Base-by-base conservation (phyloP, 2,888 invertebrate species). In the Drosophila niveifrons region DNA sequence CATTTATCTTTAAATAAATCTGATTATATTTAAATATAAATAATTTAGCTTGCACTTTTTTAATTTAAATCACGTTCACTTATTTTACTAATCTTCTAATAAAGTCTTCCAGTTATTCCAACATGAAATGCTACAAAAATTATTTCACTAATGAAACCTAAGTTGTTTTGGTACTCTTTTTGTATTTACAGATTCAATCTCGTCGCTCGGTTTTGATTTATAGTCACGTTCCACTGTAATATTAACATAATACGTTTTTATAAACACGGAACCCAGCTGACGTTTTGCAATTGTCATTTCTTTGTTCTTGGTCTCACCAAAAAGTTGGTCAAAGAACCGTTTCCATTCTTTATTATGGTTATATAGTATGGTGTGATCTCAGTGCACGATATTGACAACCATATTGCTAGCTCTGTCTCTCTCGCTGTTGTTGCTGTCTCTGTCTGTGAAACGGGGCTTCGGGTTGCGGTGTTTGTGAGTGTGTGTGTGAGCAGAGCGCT, bases 251-350 rank as follows among this genome's bases (percentile, higher is more conserved):
- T 13, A 15, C 2, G 44, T 44, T 44, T 44, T 17, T 11, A 52
- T 39, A 34, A 39, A n/a, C 23, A 8, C 23, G 36, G 39, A 8
- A 3, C n/a, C 52, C 44, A 41, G 34, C 36, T 36, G 39, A 48
- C 18, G 39, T 57, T 73, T 66, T 47, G 66, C 57, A 52, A 73
- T 51, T 43, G 50, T 52, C 44, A 62, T 58, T 48, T 66, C 47
- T 56, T 73, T 66, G 62, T 66, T 63, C 67, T 57, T 46, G 18
- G 17, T 28, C 51, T 4, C n/a, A 36, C 36, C 11, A 57, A 46
- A 78, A 78, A 67, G 53, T 79, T 79, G 70, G 64, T 62, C 75
- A 75, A 39, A 58, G 58, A 75, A 75, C 80, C 57, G 75, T 75
- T 69, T 69, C 34, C 50, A 66, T 61, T 57, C 13, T 43, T n/a